phyloP scores from a whole-genome alignment of 2,113 vertebrate genomes.

The Rousettus leschenaultii region DNA sequence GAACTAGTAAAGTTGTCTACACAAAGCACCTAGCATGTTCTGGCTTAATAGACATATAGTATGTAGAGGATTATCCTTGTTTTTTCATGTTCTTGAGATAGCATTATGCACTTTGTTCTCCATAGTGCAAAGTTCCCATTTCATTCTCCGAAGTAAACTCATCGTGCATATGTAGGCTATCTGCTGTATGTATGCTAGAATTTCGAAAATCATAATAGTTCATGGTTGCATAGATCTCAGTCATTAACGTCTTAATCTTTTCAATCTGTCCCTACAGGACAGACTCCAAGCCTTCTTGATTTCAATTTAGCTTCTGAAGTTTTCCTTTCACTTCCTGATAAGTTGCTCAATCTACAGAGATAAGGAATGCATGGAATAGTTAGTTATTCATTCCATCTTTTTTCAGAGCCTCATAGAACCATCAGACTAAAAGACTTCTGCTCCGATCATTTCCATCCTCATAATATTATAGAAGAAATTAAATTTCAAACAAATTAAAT shows the following conservation, averaged over 20 bases:
- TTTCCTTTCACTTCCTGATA: not conserved
- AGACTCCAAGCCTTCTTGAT: not conserved
- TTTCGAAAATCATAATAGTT: not conserved
- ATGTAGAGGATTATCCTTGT: not conserved
- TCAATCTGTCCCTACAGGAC: not conserved
- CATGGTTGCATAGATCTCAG: not conserved
- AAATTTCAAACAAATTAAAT: not conserved
- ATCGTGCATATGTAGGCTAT: accelerated
- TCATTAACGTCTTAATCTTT: not conserved
- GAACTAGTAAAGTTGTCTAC: not conserved
- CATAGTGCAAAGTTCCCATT: not conserved
- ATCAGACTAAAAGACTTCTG: not conserved
- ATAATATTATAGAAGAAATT: not conserved
- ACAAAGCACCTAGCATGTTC: not conserved
- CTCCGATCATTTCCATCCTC: not conserved
- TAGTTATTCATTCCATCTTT: not conserved
- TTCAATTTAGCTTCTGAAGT: not conserved
- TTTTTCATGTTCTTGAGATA: not conserved
- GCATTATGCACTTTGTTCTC: not conserved
- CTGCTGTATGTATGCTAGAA: not conserved
- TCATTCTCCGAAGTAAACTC: not conserved
- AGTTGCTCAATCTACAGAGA: not conserved
- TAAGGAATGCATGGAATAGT: not conserved
- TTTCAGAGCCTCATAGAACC: not conserved
- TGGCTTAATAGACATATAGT: not conserved